These are phyloP conservation scores for Heliconius hewitsoni DNA, from an alignment of 1,140 invertebrate genomes.

Conservation along the genomic window DNA sequence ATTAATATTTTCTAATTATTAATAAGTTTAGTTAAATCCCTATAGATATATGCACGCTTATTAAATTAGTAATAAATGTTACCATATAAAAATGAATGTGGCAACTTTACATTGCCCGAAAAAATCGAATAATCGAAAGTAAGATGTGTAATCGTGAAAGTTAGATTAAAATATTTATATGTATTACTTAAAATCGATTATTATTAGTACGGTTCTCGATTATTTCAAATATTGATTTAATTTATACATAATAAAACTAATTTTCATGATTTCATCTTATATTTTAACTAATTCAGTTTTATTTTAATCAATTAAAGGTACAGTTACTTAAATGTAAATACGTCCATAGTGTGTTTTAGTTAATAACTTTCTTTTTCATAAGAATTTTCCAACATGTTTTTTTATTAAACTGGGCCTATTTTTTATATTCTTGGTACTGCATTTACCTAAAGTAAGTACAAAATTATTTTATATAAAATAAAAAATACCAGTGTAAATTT, in stretches of 20 bases:
- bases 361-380: not conserved
- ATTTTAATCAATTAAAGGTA: constrained; percentile 28
- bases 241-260: not conserved
- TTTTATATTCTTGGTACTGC: constrained; percentile 23
- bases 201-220: not conserved
- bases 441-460: constrained; percentile 53
- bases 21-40: constrained; percentile 17
- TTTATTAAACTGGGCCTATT: constrained; percentile 20
- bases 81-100: constrained; percentile 49
- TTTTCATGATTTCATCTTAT: constrained; percentile 1
- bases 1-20: not conserved
- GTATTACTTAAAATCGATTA: not conserved
- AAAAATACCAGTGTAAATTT: constrained; percentile 63
- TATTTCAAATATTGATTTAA: not conserved
- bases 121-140: constrained; percentile 44
- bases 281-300: not conserved
- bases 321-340: constrained; percentile 42
- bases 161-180: not conserved
- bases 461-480: constrained; percentile 48
- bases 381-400: not conserved
- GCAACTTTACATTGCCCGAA: constrained; percentile 52
- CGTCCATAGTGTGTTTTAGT: constrained; percentile 28
- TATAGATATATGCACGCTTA: constrained; percentile 44
- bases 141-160: not conserved
- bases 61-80: constrained; percentile 54